Conservation (phyloP, 2,797 vertebrate species). For the Macropus fuliginosus region DNA sequence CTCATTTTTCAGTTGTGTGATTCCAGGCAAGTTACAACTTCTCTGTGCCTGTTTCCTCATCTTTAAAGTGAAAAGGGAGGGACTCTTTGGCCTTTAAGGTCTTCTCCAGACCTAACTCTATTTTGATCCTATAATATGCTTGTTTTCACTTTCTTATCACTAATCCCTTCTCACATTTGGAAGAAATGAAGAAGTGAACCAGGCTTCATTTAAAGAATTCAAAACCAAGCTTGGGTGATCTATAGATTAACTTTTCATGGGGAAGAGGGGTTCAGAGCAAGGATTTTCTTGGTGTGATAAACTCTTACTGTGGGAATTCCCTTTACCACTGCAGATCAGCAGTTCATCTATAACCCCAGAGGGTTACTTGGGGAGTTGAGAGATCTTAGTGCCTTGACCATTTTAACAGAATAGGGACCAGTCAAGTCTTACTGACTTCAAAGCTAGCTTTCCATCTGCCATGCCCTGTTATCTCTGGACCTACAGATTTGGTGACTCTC, state of each 20-base stretch:
- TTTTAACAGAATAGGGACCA: not conserved
- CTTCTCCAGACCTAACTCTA: not conserved
- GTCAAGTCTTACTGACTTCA: not conserved
- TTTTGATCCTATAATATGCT: no score
- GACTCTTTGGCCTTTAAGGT: not conserved
- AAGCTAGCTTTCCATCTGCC: not conserved
- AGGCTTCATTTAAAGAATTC: not conserved
- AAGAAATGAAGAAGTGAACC: not conserved
- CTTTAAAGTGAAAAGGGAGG: not conserved
- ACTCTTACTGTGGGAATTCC: not conserved
- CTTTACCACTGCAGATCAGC: not conserved
- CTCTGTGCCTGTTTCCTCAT: not conserved
- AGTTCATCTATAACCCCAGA: not conserved
- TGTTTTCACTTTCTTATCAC: not conserved
- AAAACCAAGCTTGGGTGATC: constrained; percentile 8
- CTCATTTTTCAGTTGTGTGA: not conserved
- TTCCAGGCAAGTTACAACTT: not conserved
- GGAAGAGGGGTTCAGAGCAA: not conserved
- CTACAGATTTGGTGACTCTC: not conserved
- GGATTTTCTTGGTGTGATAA: not conserved
- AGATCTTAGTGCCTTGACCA: not conserved
- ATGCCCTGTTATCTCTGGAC: not conserved
- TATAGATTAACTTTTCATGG: not conserved
- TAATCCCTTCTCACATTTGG: not conserved
- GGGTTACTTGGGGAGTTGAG: not conserved